Evolutionary conservation across 2,888 invertebrate species (phyloP), one percentile per base, ranked within the genome.

Genomic region (Drosophila quinaria): DNA sequence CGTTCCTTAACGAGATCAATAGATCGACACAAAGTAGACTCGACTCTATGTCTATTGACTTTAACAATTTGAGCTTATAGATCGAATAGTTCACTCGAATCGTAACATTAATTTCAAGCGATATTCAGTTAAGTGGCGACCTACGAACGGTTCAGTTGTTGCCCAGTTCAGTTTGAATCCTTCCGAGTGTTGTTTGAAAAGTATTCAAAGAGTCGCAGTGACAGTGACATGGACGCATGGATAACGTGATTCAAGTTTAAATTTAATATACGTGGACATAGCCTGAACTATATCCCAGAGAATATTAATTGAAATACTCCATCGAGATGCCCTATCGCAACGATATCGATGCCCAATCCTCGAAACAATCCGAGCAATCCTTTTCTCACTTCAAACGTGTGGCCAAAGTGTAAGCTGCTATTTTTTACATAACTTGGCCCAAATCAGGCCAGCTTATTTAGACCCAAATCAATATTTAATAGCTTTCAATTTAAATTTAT

Each of bases 331-430:
- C 91, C 2, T 70, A 83, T 44, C 88, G 83, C 46, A 75, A 69
- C 39, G 91, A 91, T 44, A 70, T 81, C 33, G 86, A 89, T 54
- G 85, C 72, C 5, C 74, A 81, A 50, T 90, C 91, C 29, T 89
- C 91, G 8, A 90, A 81, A 56, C 89, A 89, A 22, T 92, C 92
- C 19, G 92, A 92, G 60, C 81, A 85, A 55, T 91, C 92, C 35
- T 83, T 82, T 59, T 85, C 70, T 65, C 90, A 82, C 50, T 92
- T 85, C 69, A 91, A 90, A 75, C 91, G 92, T 33, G 80, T 93
- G 47, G 92, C 93, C 56, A 92, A 93, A 90, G 81, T 93, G 92
- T 92, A 90, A 92, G 92, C 58, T 13, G 80, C 13, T 25, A 11
- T 9, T 6, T 17, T 15, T 80, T 83, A 70, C 66, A 60, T 85